A percentile compares a stretch with the other conserved stretches of the same genome.
These are phyloP conservation scores for Bungarus multicinctus DNA, from an alignment of 2,113 vertebrate species.

Conservation along the genomic window DNA sequence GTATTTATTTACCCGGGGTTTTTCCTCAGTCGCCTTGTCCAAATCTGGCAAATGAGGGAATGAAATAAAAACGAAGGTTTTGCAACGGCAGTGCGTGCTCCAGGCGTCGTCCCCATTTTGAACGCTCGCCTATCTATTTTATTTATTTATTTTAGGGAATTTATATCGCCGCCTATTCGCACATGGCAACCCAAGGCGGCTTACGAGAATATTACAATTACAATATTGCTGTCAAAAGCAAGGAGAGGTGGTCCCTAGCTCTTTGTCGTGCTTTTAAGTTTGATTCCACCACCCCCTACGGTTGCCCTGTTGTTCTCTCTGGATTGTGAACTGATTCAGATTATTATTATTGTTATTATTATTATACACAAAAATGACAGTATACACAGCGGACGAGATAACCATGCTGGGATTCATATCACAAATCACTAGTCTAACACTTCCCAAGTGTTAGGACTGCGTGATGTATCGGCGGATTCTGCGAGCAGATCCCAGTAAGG, in stretches of 20 bases:
- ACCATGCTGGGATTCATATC: no score
- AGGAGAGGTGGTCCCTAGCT: rapidly evolving
- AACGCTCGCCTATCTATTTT: background rate
- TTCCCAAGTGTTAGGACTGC: no score
- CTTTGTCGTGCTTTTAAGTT: background rate
- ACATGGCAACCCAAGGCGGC: no score
- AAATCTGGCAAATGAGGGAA: slow-evolving; percentile 18
- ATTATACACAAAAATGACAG: no score
- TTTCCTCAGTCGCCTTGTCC: slow-evolving; percentile 41
- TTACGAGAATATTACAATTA: no score
- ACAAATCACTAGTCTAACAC: no score
- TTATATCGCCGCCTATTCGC: no score
- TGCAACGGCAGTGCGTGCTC: background rate
- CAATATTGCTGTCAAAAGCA: no score
- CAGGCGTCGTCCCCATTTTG: background rate
- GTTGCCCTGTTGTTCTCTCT: background rate
- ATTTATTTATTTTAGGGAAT: no score
- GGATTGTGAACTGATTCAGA: background rate
- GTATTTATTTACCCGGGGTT: slow-evolving; percentile 60
- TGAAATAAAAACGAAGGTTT: background rate
- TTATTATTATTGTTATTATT: background rate
- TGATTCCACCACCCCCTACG: background rate
- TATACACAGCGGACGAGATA: no score
- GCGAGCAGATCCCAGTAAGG: no score
- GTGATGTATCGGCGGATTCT: no score